A percentile compares a stretch with the other conserved stretches of the same genome.
Conservation (phyloP, 2,113 vertebrate genomes). For the Terrapene triunguis region DNA sequence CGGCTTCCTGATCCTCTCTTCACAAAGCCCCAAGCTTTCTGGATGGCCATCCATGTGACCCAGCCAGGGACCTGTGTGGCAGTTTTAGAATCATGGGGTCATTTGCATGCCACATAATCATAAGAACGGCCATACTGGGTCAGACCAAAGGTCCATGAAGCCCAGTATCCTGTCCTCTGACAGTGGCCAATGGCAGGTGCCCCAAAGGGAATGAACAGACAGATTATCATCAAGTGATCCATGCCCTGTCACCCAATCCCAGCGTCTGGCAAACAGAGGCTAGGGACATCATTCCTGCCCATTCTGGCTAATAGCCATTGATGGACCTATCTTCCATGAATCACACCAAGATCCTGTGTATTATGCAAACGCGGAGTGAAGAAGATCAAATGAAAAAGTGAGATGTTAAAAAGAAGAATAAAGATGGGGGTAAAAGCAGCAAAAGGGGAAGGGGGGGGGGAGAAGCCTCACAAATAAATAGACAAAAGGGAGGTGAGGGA, state of each 20-base stretch:
- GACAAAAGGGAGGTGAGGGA: not conserved
- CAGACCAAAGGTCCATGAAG: too few relatives aligned
- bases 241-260: too few relatives aligned
- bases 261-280: too few relatives aligned
- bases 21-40: not conserved
- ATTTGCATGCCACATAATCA: not conserved
- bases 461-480: not conserved
- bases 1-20: not conserved
- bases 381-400: not conserved
- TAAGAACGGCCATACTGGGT: too few relatives aligned
- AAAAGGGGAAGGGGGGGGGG: not conserved
- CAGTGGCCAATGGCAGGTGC: too few relatives aligned
- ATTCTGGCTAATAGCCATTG: too few relatives aligned
- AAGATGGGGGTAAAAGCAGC: not conserved
- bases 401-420: not conserved
- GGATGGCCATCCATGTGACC: not conserved
- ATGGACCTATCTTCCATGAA: too few relatives aligned
- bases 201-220: too few relatives aligned
- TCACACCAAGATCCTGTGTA: not conserved
- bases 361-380: not conserved
- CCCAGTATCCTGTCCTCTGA: too few relatives aligned
- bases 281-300: too few relatives aligned
- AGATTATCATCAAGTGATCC: too few relatives aligned
- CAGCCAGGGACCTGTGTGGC: not conserved
- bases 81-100: not conserved